Percentiles rank a stretch among this genome's conserved stretches.
phyloP scores from a whole-genome alignment of 1,140 invertebrate species.

The Drosophila takahashii region DNA sequence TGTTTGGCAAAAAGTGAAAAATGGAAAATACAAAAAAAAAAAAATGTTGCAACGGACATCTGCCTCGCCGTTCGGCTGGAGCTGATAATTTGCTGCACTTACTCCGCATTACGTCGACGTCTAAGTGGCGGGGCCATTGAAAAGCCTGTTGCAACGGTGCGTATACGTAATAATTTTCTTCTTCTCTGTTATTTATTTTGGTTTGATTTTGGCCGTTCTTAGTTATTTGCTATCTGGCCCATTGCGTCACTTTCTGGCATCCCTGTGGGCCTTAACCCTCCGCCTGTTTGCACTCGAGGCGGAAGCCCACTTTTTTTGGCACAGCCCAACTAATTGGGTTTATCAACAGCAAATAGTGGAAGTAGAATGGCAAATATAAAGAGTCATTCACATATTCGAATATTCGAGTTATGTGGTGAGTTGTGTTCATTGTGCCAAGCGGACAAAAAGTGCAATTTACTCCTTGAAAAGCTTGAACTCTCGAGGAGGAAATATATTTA shows the following conservation, averaged over 20 bases:
- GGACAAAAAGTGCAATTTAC: conserved; percentile 4
- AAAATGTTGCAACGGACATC: conserved; percentile 75
- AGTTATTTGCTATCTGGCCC: not conserved
- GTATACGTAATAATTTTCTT: conserved; percentile 72
- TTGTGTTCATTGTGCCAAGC: conserved; percentile 9
- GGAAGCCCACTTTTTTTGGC: conserved; percentile 51
- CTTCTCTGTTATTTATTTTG: conserved; percentile 10
- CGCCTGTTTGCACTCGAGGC: conserved; percentile 16
- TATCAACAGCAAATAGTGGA: conserved; percentile 63
- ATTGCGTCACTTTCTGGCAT: conserved; percentile 17
- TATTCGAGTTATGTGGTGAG: not conserved
- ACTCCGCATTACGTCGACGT: conserved; percentile 65
- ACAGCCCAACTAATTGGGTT: conserved; percentile 63
- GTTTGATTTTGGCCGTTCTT: conserved; percentile 15
- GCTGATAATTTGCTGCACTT: conserved; percentile 79
- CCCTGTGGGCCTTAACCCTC: conserved; percentile 6
- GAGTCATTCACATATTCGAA: not conserved
- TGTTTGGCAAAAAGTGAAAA: conserved; percentile 50
- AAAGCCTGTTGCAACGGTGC: conserved; percentile 65
- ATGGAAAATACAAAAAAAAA: conserved; percentile 10
- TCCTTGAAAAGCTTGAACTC: not conserved
- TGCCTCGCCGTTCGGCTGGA: conserved; percentile 52
- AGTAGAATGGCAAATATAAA: conserved; percentile 42
- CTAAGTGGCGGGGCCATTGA: conserved; percentile 42
- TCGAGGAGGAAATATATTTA: too few relatives aligned